phyloP scores from a whole-genome alignment of 2,113 vertebrate species.

The Regulus satrapa region DNA sequence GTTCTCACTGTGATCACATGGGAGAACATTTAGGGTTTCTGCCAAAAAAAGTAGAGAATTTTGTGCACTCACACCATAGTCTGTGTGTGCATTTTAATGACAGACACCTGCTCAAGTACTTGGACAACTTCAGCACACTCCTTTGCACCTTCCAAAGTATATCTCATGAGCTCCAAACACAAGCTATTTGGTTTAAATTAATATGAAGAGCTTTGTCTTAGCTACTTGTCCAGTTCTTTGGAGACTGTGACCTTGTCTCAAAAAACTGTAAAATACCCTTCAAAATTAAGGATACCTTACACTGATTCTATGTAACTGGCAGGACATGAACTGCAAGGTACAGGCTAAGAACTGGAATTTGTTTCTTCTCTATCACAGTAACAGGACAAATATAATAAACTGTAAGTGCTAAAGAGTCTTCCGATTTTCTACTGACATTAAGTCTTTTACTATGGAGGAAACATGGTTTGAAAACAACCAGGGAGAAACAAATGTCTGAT shows the following conservation, averaged over 20 bases:
- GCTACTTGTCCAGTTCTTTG: not conserved
- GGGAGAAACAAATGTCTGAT: not conserved
- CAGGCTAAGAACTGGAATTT: not conserved
- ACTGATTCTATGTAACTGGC: not conserved
- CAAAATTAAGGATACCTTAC: not conserved
- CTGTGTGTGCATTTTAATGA: not conserved
- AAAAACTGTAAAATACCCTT: not conserved
- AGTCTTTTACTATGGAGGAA: not conserved
- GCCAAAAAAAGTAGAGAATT: not conserved
- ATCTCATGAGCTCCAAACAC: not conserved
- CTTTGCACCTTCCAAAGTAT: not conserved
- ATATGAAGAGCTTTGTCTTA: not conserved
- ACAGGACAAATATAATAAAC: not conserved
- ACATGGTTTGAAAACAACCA: not conserved
- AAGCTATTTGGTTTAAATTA: not conserved
- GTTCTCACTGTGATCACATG: not conserved
- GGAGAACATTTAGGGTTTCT: not conserved
- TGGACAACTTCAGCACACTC: not conserved
- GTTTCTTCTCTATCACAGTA: not conserved
- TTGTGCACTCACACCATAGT: not conserved
- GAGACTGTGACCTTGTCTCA: not conserved
- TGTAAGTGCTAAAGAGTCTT: not conserved
- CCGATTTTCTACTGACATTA: not conserved
- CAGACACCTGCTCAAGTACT: not conserved
- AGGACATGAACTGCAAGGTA: not conserved